These are phyloP conservation scores for Acanthisitta chloris DNA, from an alignment of 2,113 vertebrate genomes.

Conservation along the genomic window DNA sequence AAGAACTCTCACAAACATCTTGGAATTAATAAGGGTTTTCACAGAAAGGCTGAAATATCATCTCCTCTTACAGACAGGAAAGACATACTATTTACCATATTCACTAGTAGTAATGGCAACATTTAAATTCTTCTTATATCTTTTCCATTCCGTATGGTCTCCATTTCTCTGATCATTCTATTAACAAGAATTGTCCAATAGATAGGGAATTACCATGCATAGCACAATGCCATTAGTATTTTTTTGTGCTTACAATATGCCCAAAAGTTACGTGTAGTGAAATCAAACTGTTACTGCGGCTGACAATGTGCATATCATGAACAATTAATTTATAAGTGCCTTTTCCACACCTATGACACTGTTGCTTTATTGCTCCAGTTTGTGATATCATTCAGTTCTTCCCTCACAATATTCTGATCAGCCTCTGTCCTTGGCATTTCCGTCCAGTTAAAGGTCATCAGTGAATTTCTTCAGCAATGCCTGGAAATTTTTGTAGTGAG, in stretches of 20 bases:
- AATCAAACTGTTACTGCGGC: background rate
- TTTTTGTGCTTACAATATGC: background rate
- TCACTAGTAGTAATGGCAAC: background rate
- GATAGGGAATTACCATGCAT: background rate
- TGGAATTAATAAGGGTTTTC: background rate
- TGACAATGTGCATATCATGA: background rate
- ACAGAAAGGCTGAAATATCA: background rate
- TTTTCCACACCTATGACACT: background rate
- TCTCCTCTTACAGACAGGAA: background rate
- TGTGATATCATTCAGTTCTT: background rate
- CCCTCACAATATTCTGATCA: background rate
- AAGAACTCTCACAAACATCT: background rate
- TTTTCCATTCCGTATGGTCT: background rate
- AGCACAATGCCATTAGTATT: background rate
- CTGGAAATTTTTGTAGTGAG: fast-evolving
- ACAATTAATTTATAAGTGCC: background rate
- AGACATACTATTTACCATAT: background rate
- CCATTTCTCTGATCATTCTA: background rate
- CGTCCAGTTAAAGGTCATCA: background rate
- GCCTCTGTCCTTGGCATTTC: background rate
- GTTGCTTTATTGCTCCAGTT: background rate
- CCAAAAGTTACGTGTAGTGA: fast-evolving
- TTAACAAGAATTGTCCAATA: background rate
- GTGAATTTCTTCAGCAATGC: background rate
- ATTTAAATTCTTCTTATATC: background rate